Base-by-base conservation (phyloP, 2,797 vertebrate species). In the Parauchenoglanis ngamensis region DNA sequence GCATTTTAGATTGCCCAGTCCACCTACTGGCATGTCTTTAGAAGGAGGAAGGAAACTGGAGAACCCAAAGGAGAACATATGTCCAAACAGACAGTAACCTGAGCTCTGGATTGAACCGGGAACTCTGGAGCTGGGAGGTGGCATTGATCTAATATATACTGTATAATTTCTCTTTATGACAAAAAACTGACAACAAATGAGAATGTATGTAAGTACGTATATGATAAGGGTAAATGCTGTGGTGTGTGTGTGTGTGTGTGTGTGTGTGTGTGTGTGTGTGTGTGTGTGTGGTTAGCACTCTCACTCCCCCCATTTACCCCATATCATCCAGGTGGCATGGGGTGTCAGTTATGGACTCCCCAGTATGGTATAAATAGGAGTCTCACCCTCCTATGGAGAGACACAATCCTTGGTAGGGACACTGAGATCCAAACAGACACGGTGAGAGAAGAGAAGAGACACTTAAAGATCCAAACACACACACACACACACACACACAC, bases 301-400 rank as follows among this genome's bases (percentile, higher is more conserved):
- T 87, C 84, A 88, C 84, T 72, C 87, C 87, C 86, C 86, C 91
- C 86, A 93, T 95, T 95, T 95, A 93, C 94, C 93, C 94, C 89
- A 72, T 91, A 86, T 70, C 80, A 85, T 90, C 95, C 95, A 96
- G 95, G 95, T 96, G 96, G 90, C 92, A 90, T 89, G 87, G 91
- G 89, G 91, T 95, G 93, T 92, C 94, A 92, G 95, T 96, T 96
- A 92, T 93, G 92, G 94, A 94, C 90, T 92, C 92, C 88, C 89
- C 78, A 83, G 83, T 86, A 85, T 91, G 92, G 94, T 96, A 96
- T 96, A 96, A 96, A 96, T 95, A 95, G 85, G 84, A 78, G 86
- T 85, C 7, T 91, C 65, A 94, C 92, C 93, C 75, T 92, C 90
- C 87, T 90, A 91, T 91, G 90, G 90, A 93, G 91, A 89, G 85